A percentile compares a stretch with the other conserved stretches of the same genome.
Evolutionary conservation across 2,888 invertebrate species (phyloP).

Genomic region (Dioctria rufipes): DNA sequence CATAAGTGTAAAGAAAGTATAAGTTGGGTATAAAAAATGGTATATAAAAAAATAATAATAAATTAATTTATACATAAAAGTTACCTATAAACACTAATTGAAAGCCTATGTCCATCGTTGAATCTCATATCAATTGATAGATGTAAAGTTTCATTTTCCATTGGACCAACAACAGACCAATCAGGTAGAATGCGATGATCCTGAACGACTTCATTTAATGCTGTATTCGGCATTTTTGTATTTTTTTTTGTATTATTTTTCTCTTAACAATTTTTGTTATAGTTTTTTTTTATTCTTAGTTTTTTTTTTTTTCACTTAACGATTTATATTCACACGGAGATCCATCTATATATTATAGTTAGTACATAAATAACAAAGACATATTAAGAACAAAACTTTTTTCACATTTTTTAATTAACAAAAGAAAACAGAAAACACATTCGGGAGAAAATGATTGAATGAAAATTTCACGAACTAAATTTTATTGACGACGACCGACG

Average conservation of each 20-base stretch:
- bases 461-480: not conserved
- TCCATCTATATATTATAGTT: not conserved
- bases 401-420: not conserved
- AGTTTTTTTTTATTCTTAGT: not conserved
- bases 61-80: slow-evolving; percentile 48
- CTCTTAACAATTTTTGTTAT: not conserved
- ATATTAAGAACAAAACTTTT: not conserved
- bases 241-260: not conserved
- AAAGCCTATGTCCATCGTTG: slow-evolving; percentile 87
- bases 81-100: slow-evolving; percentile 82
- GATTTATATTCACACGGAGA: slow-evolving; percentile 15
- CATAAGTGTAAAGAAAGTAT: too few relatives aligned
- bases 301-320: slow-evolving; percentile 1
- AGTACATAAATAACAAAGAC: not conserved
- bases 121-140: slow-evolving; percentile 83
- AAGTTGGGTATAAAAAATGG: too few relatives aligned
- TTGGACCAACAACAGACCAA: slow-evolving; percentile 67
- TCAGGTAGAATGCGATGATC: slow-evolving; percentile 69
- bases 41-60: not conserved
- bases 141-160: slow-evolving; percentile 65
- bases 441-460: not conserved
- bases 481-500: not conserved
- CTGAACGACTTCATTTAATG: slow-evolving; percentile 67
- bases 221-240: slow-evolving; percentile 56
- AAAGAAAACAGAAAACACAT: not conserved